Base-by-base conservation (phyloP, 2,113 vertebrate species). In the Plecturocebus donacophilus region DNA sequence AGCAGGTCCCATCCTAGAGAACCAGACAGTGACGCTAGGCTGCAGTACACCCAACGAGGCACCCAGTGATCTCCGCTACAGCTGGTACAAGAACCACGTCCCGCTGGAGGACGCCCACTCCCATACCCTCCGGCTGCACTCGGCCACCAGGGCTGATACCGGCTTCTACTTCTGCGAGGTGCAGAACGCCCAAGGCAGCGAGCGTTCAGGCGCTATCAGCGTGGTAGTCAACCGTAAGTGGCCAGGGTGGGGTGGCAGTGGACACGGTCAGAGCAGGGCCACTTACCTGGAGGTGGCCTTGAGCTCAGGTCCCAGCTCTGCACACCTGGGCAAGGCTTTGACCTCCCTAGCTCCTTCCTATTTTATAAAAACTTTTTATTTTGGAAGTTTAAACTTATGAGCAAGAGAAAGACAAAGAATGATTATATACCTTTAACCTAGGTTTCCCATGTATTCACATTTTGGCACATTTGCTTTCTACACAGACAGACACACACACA, bases 81-180 rank as follows among this genome's bases (percentile, higher is more conserved):
- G 92, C 38, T 99, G 99, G 99, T 99, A 96, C 97, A 98, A 97
- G 98, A 99, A 99, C 96, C 27, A 97, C 0, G 21, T 49, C 1
- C 97, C 95, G 96, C 87, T 99, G 7, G 56, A 92, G 95, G 98
- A 97, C 0, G 95, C 96, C 54, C 40, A 92, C 0, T 25, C 80
- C 0, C 95, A 25, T 19, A 73, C 61, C 27, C 93, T 99, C 8
- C 17, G 64, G 66, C 97, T 99, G 47, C 97, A 6, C 0, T 52
- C 2, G 0, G 45, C n/a, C 1, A 17, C 97, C 0, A n/a, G 87
- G 35, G 9, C 52, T 0, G 97, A 99, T 0, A 52, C 98, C 0
- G 98, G 99, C 38, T 98, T 97, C 68, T 99, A 99, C 81, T 88
- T 90, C 70, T 99, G 99, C 66, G 97, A 97, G 61, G 98, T 98